These are phyloP conservation scores for Melanotaenia maccullochi DNA, from an alignment of 2,797 vertebrate species.

Conservation along the genomic window DNA sequence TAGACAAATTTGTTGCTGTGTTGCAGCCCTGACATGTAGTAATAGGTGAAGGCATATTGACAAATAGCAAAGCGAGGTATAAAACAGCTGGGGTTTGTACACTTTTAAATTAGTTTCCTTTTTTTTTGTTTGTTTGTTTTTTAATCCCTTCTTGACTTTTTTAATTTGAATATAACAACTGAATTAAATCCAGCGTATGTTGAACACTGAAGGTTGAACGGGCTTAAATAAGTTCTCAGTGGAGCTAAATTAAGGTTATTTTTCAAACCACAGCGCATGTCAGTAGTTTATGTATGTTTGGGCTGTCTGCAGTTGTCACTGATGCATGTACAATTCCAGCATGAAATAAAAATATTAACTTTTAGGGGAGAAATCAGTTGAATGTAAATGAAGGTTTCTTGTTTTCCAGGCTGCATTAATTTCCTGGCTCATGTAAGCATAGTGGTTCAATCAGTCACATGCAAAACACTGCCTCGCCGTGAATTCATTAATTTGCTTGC, in stretches of 20 bases:
- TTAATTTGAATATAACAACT: not conserved
- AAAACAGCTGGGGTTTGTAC: too few relatives aligned
- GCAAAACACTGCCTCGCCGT: not conserved
- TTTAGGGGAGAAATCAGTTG: not conserved
- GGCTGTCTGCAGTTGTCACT: constrained; percentile 2
- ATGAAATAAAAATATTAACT: not conserved
- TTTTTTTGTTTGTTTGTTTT: too few relatives aligned
- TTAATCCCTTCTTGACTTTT: too few relatives aligned
- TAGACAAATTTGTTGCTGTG: too few relatives aligned
- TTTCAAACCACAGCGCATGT: not conserved
- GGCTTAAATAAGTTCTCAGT: not conserved
- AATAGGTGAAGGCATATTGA: too few relatives aligned
- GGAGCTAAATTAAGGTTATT: not conserved
- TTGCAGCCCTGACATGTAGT: not conserved
- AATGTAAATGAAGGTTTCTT: constrained; percentile 19
- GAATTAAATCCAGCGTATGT: not conserved
- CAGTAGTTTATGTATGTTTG: not conserved
- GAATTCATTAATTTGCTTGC: constrained; percentile 4
- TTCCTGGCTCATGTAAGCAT: constrained; percentile 1
- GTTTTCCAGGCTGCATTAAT: constrained; percentile 8
- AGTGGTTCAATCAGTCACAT: constrained; percentile 18
- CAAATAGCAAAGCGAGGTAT: too few relatives aligned
- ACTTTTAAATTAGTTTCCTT: too few relatives aligned
- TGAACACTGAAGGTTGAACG: not conserved
- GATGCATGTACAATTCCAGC: constrained; percentile 5